Base-by-base conservation (phyloP, 2,888 invertebrate genomes). In the Epinotia bilunana region DNA sequence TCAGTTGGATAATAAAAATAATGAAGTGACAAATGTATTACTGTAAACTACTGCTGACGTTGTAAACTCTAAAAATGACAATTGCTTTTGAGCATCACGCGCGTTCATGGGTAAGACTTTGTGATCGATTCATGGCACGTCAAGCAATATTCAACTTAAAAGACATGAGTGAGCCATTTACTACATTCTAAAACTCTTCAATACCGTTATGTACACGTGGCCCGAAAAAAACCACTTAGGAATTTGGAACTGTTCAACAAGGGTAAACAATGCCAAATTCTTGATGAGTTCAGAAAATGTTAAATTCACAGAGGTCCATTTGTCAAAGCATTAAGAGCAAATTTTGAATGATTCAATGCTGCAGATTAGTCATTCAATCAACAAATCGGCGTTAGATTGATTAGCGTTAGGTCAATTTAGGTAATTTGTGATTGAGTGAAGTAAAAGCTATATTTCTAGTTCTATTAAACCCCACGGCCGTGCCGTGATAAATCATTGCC, bases 361-460 rank as follows among this genome's bases (percentile, higher is more conserved):
- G 3, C 62, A 62, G 18, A 57, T 49, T 13, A 64, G n/a, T 16
- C 20, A 57, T 57, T 20, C 23, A 6, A 33, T 33, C 33, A 33
- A 49, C 23, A 20, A 20, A 20, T 20, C 12, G 3, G 4, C 1
- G 18, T 16, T 43, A 72, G 43, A 73, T 73, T 73, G 53, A 61
- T 68, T 28, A 18, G 43, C n/a, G 18, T 28, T 57, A 49, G 20
- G 20, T 46, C 62, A 33, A 73, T 55, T 67, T 55, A 2, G 43
- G 46, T 57, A 33, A 73, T 55, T 61, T 55, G 3, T 28, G 46
- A 9, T 57, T 46, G 62, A 62, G 18, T 69, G n/a, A 46, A 33
- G 68, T 57, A 33, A 46, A 16, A 68, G 23, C 11, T 4, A 55
- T 43, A 33, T 55, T 33, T 65, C 53, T 11, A 16, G n/a, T 63